Evolutionary conservation across 2,888 invertebrate genomes (phyloP).

Genomic region (Hirudinaria manillensis): DNA sequence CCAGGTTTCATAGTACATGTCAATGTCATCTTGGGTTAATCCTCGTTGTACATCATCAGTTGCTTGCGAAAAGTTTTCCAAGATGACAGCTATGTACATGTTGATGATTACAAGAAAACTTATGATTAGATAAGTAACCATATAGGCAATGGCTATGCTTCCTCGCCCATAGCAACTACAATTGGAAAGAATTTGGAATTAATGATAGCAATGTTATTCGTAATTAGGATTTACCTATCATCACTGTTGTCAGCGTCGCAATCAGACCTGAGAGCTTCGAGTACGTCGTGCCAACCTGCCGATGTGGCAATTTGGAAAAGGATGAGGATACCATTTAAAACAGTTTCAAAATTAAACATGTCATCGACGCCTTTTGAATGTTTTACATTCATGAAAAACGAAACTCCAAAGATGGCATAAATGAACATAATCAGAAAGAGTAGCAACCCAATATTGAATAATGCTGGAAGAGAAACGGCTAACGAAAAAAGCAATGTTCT

Average conservation of each 20-base stretch:
- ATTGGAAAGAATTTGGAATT: neutral
- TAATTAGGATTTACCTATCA: too few relatives aligned
- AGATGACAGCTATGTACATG: slow-evolving; percentile 99
- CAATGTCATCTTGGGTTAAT: slow-evolving; percentile 95
- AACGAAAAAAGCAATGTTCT: slow-evolving; percentile 91
- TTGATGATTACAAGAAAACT: slow-evolving; percentile 97
- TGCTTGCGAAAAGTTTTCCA: slow-evolving; percentile 96
- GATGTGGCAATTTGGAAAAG: slow-evolving; percentile 73
- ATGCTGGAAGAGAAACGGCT: slow-evolving; percentile 95
- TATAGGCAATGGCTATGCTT: slow-evolving; percentile 68
- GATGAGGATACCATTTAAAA: slow-evolving; percentile 94
- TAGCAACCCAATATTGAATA: slow-evolving; percentile 96
- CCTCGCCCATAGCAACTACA: neutral
- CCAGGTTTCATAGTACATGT: slow-evolving; percentile 99
- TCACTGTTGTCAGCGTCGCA: too few relatives aligned
- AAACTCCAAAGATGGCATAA: slow-evolving; percentile 98
- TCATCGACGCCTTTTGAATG: slow-evolving; percentile 88
- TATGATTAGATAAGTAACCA: slow-evolving; percentile 91
- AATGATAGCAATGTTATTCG: neutral
- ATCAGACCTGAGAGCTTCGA: slow-evolving; percentile 87
- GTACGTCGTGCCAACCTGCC: slow-evolving; percentile 84
- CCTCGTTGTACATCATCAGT: slow-evolving; percentile 80
- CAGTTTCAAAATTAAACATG: slow-evolving; percentile 94
- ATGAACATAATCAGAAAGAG: slow-evolving; percentile 98
- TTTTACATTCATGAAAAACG: slow-evolving; percentile 97